phyloP scores from a whole-genome alignment of 2,888 invertebrate genomes.

The Noctua janthina region DNA sequence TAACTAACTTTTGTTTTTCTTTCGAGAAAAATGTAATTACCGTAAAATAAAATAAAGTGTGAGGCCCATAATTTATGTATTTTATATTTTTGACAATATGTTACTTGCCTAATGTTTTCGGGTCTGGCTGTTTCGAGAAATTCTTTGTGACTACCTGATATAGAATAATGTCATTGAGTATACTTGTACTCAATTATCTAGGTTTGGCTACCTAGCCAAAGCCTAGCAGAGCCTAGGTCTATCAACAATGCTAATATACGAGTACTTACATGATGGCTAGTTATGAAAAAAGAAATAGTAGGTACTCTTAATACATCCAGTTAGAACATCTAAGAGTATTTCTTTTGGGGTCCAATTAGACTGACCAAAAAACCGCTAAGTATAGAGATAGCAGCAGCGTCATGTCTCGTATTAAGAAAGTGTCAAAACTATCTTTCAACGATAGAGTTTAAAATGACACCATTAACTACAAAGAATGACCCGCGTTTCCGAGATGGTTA shows the following conservation, averaged over 20 bases:
- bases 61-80: slow-evolving; percentile 45
- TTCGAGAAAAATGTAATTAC: slow-evolving; percentile 56
- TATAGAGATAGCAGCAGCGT: slow-evolving; percentile 34
- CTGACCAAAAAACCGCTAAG: slow-evolving; percentile 45
- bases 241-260: neutral
- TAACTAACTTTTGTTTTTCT: slow-evolving; percentile 48
- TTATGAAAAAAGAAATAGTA: neutral
- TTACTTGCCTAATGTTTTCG: slow-evolving; percentile 22
- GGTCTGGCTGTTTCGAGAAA: neutral
- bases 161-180: neutral
- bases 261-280: too few relatives aligned
- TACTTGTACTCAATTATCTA: neutral
- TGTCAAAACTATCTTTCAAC: slow-evolving; percentile 68
- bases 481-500: slow-evolving; percentile 76
- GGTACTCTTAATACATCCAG: neutral
- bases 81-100: slow-evolving; percentile 38
- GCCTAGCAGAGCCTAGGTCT: neutral
- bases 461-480: slow-evolving; percentile 75
- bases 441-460: slow-evolving; percentile 75
- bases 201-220: neutral
- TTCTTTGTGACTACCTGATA: neutral
- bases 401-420: slow-evolving; percentile 50
- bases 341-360: slow-evolving; percentile 49
- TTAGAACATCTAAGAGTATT: neutral
- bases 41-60: slow-evolving; percentile 59